These are phyloP conservation scores for Apostichopus californicus DNA, from an alignment of 35 echinoderm and acorn worm species.

Conservation along the genomic window DNA sequence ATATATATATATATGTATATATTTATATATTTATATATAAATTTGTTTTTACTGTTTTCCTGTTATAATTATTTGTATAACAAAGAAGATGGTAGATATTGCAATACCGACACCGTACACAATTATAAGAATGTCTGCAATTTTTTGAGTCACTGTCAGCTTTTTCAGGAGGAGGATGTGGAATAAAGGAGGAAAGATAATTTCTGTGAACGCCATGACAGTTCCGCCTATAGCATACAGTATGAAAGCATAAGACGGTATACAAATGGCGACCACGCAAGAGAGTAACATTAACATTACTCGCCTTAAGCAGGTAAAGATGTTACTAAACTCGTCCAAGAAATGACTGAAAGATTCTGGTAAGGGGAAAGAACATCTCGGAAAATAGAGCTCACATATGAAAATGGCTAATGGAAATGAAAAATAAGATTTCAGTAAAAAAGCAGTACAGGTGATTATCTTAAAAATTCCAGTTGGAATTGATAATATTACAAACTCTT, in stretches of 20 bases:
- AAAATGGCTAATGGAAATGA: slow-evolving; percentile 27
- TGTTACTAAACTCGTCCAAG: background rate
- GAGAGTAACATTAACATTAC: background rate
- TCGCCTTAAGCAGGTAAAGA: background rate
- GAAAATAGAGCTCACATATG: slow-evolving; percentile 11
- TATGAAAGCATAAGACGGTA: slow-evolving; percentile 10
- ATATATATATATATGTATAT: too few species aligned
- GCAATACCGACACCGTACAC: background rate
- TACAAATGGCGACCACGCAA: background rate
- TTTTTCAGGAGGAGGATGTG: background rate
- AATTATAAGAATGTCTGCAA: slow-evolving; percentile 36
- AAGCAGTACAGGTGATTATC: background rate
- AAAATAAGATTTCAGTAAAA: slow-evolving; percentile 26
- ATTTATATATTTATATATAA: background rate
- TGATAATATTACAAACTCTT: slow-evolving; percentile 39
- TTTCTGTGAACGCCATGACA: slow-evolving; percentile 28
- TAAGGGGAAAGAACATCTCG: background rate
- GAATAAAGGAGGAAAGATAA: slow-evolving; percentile 22
- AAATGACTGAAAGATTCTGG: background rate
- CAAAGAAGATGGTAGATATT: background rate
- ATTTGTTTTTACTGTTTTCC: background rate
- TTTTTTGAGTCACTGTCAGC: background rate
- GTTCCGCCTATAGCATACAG: slow-evolving; percentile 22
- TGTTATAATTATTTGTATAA: background rate
- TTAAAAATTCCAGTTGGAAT: background rate